Base-by-base conservation (phyloP, 1,140 invertebrate genomes). In the Drosophila ohnishii region DNA sequence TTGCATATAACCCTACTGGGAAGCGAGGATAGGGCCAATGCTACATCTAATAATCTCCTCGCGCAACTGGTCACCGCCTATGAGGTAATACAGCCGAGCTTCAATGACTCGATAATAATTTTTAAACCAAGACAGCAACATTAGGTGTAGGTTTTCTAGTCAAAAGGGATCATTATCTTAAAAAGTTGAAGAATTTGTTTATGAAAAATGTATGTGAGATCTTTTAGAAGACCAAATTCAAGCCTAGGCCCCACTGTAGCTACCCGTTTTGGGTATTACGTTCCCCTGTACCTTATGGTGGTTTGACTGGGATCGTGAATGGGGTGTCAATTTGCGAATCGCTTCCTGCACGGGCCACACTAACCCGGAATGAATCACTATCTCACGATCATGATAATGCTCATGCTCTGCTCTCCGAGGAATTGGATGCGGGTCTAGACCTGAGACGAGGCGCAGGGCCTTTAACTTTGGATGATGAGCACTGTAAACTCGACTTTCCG, bases 1-100 rank as follows among this genome's bases (percentile, higher is more conserved):
- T 92, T 96, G 13, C 94, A 96, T 82, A 91, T 93, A 2, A 92
- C 94, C 3, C 55, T 91, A 3, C 58, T 87, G 13, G 91, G 90
- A 4, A 82, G 48, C 71, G 82, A 80, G 7, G 84, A 90, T 22
- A 64, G 77, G 22, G 48, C 75, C 4, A 70, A 77, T 16, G 80
- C 66, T 14, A 64, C 75, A 56, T 72, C 88, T 28, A 66, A 62
- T 8, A 91, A 89, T 66, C 48, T 91, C 45, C 67, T 91, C 14
- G 48, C 65, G 22, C 82, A 89, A 55, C 73, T 91, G 42, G 69
- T 53, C 25, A 25, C 55, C 28, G 82, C 72, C 63, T 91, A 91
- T 75, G 73, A 91, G 90, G 90, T 91, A 91, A 76, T 59, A 57
- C 0, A 16, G 28, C 14, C 14, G 19, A 19, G 37, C 35, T 30